Conservation (phyloP, 2,797 vertebrate genomes). For the Lagorchestes hirsutus region DNA sequence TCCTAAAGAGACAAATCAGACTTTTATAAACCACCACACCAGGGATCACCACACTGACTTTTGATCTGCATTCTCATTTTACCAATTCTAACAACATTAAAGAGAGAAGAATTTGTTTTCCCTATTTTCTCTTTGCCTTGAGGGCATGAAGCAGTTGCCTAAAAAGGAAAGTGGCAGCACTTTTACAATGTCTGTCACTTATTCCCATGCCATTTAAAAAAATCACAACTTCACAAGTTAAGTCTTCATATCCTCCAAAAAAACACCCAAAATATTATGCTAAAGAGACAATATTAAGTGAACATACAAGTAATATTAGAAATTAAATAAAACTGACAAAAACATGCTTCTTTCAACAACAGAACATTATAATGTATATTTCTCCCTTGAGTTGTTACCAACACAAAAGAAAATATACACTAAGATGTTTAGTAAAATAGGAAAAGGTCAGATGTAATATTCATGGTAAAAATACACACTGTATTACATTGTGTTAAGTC, state of each 20-base stretch:
- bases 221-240: not conserved
- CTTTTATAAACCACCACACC: not conserved
- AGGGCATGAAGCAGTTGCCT: not conserved
- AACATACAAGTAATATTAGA: slow-evolving; percentile 22
- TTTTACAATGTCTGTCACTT: not conserved
- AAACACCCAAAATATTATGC: not conserved
- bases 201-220: slow-evolving; percentile 2
- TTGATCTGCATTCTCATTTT: not conserved
- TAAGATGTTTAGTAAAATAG: not conserved
- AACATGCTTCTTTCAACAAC: not conserved
- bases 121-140: not conserved
- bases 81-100: not conserved
- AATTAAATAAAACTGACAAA: not conserved
- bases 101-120: not conserved
- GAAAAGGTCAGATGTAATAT: not conserved
- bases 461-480: not conserved
- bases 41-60: not conserved
- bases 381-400: not conserved
- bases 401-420: not conserved
- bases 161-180: not conserved
- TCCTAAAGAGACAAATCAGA: slow-evolving; percentile 3
- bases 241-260: not conserved
- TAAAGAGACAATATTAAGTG: slow-evolving; percentile 21
- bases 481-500: not conserved
- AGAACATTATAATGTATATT: not conserved